Conservation (phyloP, 2,113 vertebrate genomes). For the Oreotrochilus melanogaster region DNA sequence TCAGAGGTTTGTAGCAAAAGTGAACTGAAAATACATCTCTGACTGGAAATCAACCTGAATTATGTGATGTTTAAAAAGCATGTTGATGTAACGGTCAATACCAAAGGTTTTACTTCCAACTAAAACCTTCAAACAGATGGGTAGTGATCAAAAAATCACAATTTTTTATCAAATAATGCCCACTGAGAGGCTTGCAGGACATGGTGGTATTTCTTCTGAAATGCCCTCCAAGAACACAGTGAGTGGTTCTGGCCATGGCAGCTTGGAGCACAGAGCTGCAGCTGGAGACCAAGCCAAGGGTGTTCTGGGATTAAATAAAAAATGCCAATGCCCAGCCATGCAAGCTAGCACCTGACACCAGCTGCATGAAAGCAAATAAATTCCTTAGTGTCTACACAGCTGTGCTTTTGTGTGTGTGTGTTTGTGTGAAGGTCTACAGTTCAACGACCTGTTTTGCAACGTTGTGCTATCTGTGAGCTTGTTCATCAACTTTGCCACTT, state of each 20-base stretch:
- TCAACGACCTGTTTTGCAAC: background rate
- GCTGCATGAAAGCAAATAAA: conserved; percentile 26
- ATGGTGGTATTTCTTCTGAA: background rate
- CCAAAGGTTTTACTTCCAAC: background rate
- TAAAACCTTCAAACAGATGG: background rate
- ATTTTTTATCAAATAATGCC: background rate
- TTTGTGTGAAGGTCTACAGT: background rate
- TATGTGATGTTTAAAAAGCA: background rate
- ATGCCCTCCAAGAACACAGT: background rate
- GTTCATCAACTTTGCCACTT: conserved; percentile 6
- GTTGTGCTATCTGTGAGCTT: background rate
- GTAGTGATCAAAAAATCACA: background rate
- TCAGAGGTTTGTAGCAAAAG: background rate
- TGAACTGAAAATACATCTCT: conserved; percentile 15
- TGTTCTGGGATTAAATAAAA: conserved; percentile 33
- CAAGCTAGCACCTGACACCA: conserved; percentile 44
- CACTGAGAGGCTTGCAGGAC: background rate
- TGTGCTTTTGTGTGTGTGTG: background rate
- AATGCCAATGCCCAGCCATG: background rate
- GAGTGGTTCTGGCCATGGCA: background rate
- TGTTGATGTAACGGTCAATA: background rate
- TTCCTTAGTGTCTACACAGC: background rate
- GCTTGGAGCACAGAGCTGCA: background rate
- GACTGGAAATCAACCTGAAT: background rate
- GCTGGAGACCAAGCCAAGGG: background rate